Conservation (phyloP, 1,140 invertebrate genomes). For the Harlomillsia oculata region DNA sequence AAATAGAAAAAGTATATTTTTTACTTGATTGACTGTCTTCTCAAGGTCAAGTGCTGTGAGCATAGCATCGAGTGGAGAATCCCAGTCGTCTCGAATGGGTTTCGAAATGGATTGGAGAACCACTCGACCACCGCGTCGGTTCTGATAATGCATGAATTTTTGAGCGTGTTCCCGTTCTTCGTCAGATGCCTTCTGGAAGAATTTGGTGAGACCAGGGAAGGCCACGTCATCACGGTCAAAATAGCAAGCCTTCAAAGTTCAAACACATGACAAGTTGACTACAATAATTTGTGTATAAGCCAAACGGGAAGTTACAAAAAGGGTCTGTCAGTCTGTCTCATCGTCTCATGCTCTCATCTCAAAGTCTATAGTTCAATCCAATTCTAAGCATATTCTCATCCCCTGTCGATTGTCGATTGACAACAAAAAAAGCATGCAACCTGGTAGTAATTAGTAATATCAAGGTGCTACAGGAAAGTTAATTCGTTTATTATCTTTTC, state of each 20-base stretch:
- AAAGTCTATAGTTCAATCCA: too few species aligned
- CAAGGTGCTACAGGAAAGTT: too few species aligned
- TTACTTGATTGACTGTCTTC: slow-evolving; percentile 56
- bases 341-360: too few species aligned
- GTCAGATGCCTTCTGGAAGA: slow-evolving; percentile 59
- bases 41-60: slow-evolving; percentile 61
- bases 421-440: too few species aligned
- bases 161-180: slow-evolving; percentile 70
- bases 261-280: too few species aligned
- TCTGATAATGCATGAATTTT: slow-evolving; percentile 67
- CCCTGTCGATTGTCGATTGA: too few species aligned
- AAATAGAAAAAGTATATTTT: neutral
- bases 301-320: too few species aligned
- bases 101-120: slow-evolving; percentile 47
- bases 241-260: slow-evolving; percentile 52
- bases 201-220: slow-evolving; percentile 56
- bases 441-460: too few species aligned
- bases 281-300: too few species aligned
- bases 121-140: slow-evolving; percentile 66
- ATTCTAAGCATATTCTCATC: too few species aligned
- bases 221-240: slow-evolving; percentile 73
- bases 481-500: too few species aligned
- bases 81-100: slow-evolving; percentile 55
- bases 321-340: too few species aligned
- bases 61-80: slow-evolving; percentile 57